Base-by-base conservation (phyloP, 2,888 invertebrate species). In the Mesorhabditis spiculigera region DNA sequence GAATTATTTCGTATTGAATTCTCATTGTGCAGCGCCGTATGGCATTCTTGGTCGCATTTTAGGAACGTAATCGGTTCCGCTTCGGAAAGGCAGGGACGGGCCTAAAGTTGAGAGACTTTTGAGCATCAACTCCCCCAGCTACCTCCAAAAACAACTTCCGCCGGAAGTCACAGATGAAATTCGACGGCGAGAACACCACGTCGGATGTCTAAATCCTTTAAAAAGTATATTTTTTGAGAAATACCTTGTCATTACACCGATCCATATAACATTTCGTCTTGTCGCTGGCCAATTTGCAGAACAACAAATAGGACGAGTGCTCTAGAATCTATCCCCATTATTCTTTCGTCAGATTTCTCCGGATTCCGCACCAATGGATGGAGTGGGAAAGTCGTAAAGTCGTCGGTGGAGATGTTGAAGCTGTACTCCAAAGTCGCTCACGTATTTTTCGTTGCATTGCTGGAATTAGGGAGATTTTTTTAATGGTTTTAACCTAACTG, bases 351-450 rank as follows among this genome's bases (percentile, higher is more conserved):
- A 28, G 3, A 28, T 28, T 28, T 50, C n/a, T 28, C n/a, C 58
- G 8, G 8, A 13, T 50, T 50, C 2, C 58, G 8, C n/a, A 84
- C 74, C 43, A 81, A 73, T 4, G 84, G 84, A 74, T 84, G 84
- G 68, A 84, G 81, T n/a, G 45, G 84, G 84, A 66, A 84, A 84
- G 68, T 84, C 84, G 68, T 84, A 84, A 84, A 84, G 68, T 85
- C 83, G 5, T 77, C 45, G 8, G 73, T 43, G 4, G 78, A 78
- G 70, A 84, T 78, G 65, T 77, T 78, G 58, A 84, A 72, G 65
- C 75, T 78, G 66, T 71, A 76, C 67, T 85, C 84, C n/a, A 68
- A 84, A 84, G n/a, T 79, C 79, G 5, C 68, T 63, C 8, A 71
- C 73, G 72, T 81, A 84, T 16, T 78, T 78, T n/a, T 78, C 62